phyloP scores from a whole-genome alignment of 2,888 invertebrate species.

The Tortricodes alternella region DNA sequence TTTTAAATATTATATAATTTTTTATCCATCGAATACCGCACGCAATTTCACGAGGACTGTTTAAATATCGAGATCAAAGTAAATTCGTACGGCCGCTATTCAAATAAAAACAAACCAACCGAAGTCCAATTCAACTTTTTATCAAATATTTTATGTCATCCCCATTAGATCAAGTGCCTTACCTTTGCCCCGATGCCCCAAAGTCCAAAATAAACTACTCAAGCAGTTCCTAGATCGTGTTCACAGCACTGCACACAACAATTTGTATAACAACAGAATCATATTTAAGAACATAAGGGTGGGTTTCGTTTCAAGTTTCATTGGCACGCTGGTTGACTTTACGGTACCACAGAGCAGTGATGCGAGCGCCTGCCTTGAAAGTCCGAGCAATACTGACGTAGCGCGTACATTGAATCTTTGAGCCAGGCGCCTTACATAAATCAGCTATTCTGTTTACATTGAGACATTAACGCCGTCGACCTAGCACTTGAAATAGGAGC shows the following conservation, averaged over 20 bases:
- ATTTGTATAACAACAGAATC: background rate
- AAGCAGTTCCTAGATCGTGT: background rate
- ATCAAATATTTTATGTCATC: background rate
- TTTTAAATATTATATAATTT: too few relatives aligned
- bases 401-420: constrained; percentile 26
- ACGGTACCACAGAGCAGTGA: too few relatives aligned
- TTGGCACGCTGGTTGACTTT: background rate
- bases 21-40: too few relatives aligned
- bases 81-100: too few relatives aligned
- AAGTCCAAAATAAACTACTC: background rate
- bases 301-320: constrained; percentile 6
- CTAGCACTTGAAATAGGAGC: constrained; percentile 18
- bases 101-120: too few relatives aligned
- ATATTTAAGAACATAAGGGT: constrained; percentile 1
- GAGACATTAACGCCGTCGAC: background rate
- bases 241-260: constrained; percentile 12
- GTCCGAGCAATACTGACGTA: constrained; percentile 57
- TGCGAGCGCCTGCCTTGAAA: constrained; percentile 50
- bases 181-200: background rate
- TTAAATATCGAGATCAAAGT: too few relatives aligned
- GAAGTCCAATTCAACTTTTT: background rate
- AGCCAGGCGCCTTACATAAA: constrained; percentile 19
- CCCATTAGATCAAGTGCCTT: background rate
- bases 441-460: constrained; percentile 16
- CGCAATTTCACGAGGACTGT: too few relatives aligned